phyloP scores from a whole-genome alignment of 2,888 invertebrate species.

The Galerucella calmariensis region DNA sequence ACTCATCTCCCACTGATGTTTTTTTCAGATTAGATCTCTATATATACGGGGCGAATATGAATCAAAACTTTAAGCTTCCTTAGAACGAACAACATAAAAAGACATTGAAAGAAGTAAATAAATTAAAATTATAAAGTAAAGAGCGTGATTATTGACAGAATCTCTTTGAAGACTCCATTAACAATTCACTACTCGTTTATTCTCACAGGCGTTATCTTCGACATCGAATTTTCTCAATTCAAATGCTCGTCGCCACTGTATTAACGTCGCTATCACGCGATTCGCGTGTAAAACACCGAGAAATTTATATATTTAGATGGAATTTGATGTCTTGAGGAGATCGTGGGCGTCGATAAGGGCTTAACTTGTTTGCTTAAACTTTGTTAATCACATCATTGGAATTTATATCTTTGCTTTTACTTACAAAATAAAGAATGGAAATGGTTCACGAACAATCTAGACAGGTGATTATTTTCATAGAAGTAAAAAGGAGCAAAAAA shows the following conservation, averaged over 20 bases:
- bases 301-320: slow-evolving; percentile 37
- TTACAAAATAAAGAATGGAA: slow-evolving; percentile 11
- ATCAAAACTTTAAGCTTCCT: background rate
- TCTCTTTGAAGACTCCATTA: background rate
- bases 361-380: slow-evolving; percentile 33
- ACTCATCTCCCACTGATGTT: background rate
- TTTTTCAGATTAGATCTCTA: background rate
- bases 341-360: slow-evolving; percentile 28
- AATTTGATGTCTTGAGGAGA: slow-evolving; percentile 32
- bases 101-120: background rate
- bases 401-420: slow-evolving; percentile 28
- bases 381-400: slow-evolving; percentile 28
- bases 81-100: background rate
- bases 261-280: slow-evolving; percentile 26
- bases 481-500: slow-evolving; percentile 3
- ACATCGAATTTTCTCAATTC: slow-evolving; percentile 12
- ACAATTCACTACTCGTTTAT: background rate
- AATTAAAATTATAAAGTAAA: background rate
- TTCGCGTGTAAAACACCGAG: slow-evolving; percentile 32
- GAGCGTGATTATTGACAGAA: background rate
- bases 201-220: background rate
- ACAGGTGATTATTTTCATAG: slow-evolving; percentile 10
- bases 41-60: too few relatives aligned
- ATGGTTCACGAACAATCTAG: slow-evolving; percentile 23
- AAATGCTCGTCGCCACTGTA: slow-evolving; percentile 14